Evolutionary conservation across 2,888 invertebrate species (phyloP).

Genomic region (Melanostoma mellinum): DNA sequence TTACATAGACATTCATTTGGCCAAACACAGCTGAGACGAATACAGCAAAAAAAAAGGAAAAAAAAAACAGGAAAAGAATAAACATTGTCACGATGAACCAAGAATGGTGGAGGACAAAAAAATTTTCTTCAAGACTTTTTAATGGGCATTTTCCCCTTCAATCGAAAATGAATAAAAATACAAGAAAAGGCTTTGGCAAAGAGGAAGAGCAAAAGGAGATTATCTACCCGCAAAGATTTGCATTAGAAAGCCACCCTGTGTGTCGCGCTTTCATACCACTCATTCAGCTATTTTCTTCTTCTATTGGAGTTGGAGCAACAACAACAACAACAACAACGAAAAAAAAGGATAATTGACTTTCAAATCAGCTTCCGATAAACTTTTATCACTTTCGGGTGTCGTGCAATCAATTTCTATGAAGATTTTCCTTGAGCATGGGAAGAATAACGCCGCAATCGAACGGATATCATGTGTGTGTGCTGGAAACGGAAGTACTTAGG

Average conservation of each 20-base stretch:
- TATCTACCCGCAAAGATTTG: conserved; percentile 52
- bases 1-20: conserved; percentile 38
- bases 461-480: conserved; percentile 48
- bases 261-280: conserved; percentile 22
- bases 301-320: background rate
- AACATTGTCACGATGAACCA: background rate
- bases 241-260: conserved; percentile 46
- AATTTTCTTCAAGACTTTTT: conserved; percentile 49
- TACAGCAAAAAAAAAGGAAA: conserved; percentile 19
- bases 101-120: background rate
- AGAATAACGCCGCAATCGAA: background rate
- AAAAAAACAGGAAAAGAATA: conserved; percentile 41
- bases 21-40: background rate
- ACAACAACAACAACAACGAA: conserved; percentile 2
- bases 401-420: conserved; percentile 74
- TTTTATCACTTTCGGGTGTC: conserved; percentile 80
- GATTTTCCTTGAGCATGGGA: background rate
- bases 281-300: conserved; percentile 9
- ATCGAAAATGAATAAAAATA: conserved; percentile 63
- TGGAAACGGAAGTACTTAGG: conserved; percentile 62
- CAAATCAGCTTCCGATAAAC: conserved; percentile 81
- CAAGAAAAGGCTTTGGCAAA: conserved; percentile 38
- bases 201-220: conserved; percentile 20
- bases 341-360: conserved; percentile 80
- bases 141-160: conserved; percentile 35